Percentiles rank a stretch among this genome's conserved stretches.
These are phyloP conservation scores for Caenorhabditis wallacei DNA, from an alignment of 2,888 invertebrate genomes.

Conservation along the genomic window DNA sequence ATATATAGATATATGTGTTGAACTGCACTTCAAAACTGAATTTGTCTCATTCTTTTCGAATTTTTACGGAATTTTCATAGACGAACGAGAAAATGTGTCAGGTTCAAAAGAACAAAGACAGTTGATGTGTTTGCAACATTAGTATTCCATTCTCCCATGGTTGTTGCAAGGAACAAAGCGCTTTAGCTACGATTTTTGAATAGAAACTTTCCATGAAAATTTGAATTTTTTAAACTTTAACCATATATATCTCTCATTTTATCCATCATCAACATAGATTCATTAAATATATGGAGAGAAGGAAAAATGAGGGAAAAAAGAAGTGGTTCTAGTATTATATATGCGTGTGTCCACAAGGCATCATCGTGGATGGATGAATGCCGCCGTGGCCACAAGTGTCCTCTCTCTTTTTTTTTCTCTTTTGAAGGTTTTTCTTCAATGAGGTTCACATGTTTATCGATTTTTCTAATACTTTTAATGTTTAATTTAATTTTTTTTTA, in stretches of 20 bases:
- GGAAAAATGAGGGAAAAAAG: slow-evolving; percentile 29
- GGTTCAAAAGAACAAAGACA: too few relatives aligned
- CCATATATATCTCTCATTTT: not conserved
- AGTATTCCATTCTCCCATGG: too few relatives aligned
- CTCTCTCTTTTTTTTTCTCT: slow-evolving; percentile 13
- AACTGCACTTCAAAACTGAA: slow-evolving; percentile 21
- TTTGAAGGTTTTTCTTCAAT: slow-evolving; percentile 24
- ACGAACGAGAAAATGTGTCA: too few relatives aligned
- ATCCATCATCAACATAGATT: slow-evolving; percentile 38
- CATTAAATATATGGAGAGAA: slow-evolving; percentile 35
- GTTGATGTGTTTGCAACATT: too few relatives aligned
- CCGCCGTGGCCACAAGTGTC: slow-evolving; percentile 47
- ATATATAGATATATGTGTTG: not conserved
- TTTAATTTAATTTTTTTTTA: too few relatives aligned
- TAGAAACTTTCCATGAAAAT: too few relatives aligned
- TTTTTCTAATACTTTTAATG: slow-evolving; percentile 1
- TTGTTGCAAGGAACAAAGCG: too few relatives aligned
- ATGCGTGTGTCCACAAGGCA: slow-evolving; percentile 62
- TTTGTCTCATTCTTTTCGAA: not conserved
- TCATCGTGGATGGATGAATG: slow-evolving; percentile 44
- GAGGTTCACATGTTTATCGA: slow-evolving; percentile 29
- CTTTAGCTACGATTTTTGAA: slow-evolving; percentile 4
- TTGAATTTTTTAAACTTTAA: too few relatives aligned
- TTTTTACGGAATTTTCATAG: too few relatives aligned
- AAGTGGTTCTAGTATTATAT: slow-evolving; percentile 64